Base-by-base conservation (phyloP, 2,797 vertebrate species). In the Halcyon smyrnensis region DNA sequence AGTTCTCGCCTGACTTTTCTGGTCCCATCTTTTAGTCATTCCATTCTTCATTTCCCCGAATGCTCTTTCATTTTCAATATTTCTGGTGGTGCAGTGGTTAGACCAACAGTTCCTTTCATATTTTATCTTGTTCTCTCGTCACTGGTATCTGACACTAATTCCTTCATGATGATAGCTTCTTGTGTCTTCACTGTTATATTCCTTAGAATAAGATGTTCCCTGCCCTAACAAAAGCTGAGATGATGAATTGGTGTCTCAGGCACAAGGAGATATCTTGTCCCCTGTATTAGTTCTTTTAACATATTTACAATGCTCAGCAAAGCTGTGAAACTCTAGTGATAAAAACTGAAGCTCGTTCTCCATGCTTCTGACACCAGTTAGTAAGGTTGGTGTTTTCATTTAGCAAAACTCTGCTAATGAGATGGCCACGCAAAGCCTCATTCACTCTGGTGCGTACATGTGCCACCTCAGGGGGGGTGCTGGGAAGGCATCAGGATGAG, bases 401-500 rank as follows among this genome's bases (percentile, higher is more conserved):
- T 51, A 43, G 75, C 74, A 93, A 69, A 73, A 14, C 9, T 60
- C 32, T 67, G 18, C 1, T 62, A 27, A 34, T 27, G 46, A 62
- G 37, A 23, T 39, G 32, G 11, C 11, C 9, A 32, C 16, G 24
- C 12, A 53, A 79, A 89, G 32, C 46, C 28, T 56, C 53, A 12
- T 50, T 76, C 13, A 20, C 7, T 39, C 4, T 37, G 13, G 8
- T 43, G 15, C 0, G 2, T 10, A 15, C 0, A 0, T 15, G 25
- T 81, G 48, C 5, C 15, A 25, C 8, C n/a, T 36, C 30, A 68
- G 59, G 2, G 12, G 27, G 8, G 15, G 18, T 0, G 1, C 37
- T 7, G 28, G 17, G 32, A 48, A 65, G 24, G 30, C 62, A 69
- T 15, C 11, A 37, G 48, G 10, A 69, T 3, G 1, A 36, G 18